Evolutionary conservation across 2,113 vertebrate genomes (phyloP).

Genomic region (Elephantulus edwardii): DNA sequence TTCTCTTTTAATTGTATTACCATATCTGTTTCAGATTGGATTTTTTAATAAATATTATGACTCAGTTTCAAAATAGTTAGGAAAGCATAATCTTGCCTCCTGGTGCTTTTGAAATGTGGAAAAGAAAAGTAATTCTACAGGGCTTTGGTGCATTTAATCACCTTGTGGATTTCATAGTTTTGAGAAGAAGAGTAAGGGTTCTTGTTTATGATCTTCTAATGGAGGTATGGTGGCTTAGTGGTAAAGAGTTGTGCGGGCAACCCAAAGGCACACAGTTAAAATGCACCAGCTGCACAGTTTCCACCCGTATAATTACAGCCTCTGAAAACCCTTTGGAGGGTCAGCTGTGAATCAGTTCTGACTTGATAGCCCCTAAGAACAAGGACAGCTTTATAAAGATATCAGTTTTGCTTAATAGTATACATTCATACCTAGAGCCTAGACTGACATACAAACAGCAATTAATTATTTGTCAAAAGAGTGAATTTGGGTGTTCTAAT

Average conservation of each 20-base stretch:
- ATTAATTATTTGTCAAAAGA: constrained; percentile 1
- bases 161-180: neutral
- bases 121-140: neutral
- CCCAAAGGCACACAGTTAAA: no score
- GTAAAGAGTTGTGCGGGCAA: no score
- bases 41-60: neutral
- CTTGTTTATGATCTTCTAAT: neutral
- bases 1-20: neutral
- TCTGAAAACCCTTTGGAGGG: no score
- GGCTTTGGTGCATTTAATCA: neutral
- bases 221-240: no score
- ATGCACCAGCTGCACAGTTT: no score
- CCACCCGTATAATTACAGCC: no score
- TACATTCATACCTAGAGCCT: neutral
- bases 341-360: no score
- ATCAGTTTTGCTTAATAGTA: neutral
- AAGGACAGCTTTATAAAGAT: neutral
- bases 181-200: neutral
- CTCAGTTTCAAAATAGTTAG: neutral
- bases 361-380: no score
- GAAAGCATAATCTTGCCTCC: neutral
- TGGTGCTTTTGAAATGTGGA: neutral
- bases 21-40: neutral
- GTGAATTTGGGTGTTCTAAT: neutral
- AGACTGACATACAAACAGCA: neutral